These are phyloP conservation scores for Limonius californicus DNA, from an alignment of 1,140 invertebrate species.

Conservation along the genomic window DNA sequence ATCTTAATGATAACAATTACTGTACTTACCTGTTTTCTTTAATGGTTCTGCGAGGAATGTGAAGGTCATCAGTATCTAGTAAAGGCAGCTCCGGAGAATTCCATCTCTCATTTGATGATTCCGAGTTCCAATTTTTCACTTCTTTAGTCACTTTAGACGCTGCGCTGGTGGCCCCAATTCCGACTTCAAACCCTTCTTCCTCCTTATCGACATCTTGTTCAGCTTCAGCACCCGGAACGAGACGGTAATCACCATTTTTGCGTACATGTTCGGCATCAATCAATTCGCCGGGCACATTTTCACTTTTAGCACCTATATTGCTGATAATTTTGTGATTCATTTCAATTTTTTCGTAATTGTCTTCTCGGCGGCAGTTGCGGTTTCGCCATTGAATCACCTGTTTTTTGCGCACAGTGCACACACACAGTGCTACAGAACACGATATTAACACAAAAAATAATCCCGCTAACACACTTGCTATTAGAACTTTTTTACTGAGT, in stretches of 20 bases:
- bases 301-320: slow-evolving; percentile 34
- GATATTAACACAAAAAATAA: slow-evolving; percentile 55
- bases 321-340: slow-evolving; percentile 53
- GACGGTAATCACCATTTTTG: slow-evolving; percentile 65
- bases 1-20: background rate
- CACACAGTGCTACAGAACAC: slow-evolving; percentile 58
- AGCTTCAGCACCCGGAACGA: slow-evolving; percentile 62
- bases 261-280: slow-evolving; percentile 46
- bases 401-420: slow-evolving; percentile 52
- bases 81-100: slow-evolving; percentile 29
- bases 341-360: slow-evolving; percentile 73
- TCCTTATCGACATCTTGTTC: slow-evolving; percentile 52
- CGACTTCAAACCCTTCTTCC: slow-evolving; percentile 48
- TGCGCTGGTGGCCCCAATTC: slow-evolving; percentile 4
- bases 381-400: slow-evolving; percentile 36
- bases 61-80: slow-evolving; percentile 36
- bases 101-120: slow-evolving; percentile 18
- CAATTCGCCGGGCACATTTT: slow-evolving; percentile 30
- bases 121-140: slow-evolving; percentile 41
- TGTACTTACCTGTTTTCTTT: slow-evolving; percentile 19
- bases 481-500: slow-evolving; percentile 53
- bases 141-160: slow-evolving; percentile 44
- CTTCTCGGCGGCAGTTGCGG: slow-evolving; percentile 49
- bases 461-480: slow-evolving; percentile 57
- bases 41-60: slow-evolving; percentile 35